These are phyloP conservation scores for Bombus pyrosoma DNA, from an alignment of 1,140 invertebrate genomes.

Conservation along the genomic window DNA sequence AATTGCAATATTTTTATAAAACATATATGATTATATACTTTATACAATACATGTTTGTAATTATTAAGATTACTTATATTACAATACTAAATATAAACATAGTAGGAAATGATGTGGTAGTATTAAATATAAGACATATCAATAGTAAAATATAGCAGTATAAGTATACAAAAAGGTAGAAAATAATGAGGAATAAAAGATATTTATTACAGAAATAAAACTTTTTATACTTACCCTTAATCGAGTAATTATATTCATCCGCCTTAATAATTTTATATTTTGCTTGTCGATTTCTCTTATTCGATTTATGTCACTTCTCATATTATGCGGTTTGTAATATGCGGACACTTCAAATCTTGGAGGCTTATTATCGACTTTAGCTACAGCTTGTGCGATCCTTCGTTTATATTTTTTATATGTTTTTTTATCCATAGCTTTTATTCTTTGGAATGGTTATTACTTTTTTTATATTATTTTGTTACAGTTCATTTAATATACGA, in stretches of 20 bases:
- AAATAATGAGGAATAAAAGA: not conserved
- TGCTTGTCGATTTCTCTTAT: constrained; percentile 76
- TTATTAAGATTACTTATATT: not conserved
- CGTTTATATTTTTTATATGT: constrained; percentile 10
- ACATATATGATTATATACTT: not conserved
- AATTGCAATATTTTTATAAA: not conserved
- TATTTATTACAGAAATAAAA: not conserved
- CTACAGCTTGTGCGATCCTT: constrained; percentile 56
- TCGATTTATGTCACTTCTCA: constrained; percentile 69
- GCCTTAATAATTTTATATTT: constrained; percentile 80
- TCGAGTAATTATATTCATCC: constrained; percentile 77
- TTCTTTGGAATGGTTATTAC: not conserved
- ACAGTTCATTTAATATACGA: not conserved
- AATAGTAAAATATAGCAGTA: not conserved
- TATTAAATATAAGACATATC: no score
- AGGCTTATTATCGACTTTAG: constrained; percentile 77
- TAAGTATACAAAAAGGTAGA: not conserved
- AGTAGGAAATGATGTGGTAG: no score
- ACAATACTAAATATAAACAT: not conserved
- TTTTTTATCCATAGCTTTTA: constrained; percentile 38
- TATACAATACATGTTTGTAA: not conserved
- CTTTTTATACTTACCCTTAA: constrained; percentile 73
- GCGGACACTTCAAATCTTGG: constrained; percentile 71
- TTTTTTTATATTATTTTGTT: not conserved
- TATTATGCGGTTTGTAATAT: constrained; percentile 72